A percentile compares a stretch with the other conserved stretches of the same genome.
phyloP scores from a whole-genome alignment of 2,797 vertebrate genomes.

The Chromis chromis region DNA sequence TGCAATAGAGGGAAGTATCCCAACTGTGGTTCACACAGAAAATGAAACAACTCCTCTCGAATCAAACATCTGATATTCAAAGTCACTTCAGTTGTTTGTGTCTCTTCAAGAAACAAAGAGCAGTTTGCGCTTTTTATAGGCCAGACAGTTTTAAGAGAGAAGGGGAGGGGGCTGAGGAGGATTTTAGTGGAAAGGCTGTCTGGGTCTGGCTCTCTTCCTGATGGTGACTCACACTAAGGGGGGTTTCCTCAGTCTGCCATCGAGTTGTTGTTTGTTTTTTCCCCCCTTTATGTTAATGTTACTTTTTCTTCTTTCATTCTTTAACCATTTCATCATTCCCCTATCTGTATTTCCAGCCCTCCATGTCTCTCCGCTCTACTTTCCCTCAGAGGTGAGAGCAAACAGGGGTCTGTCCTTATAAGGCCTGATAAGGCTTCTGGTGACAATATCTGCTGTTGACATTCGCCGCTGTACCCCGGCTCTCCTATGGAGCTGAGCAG shows the following conservation, averaged over 20 bases:
- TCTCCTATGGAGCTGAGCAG: slow-evolving; percentile 45
- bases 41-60: slow-evolving; percentile 10
- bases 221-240: slow-evolving; percentile 59
- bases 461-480: slow-evolving; percentile 35
- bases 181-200: slow-evolving; percentile 62
- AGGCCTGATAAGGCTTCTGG: slow-evolving; percentile 58
- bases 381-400: slow-evolving; percentile 32
- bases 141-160: slow-evolving; percentile 57
- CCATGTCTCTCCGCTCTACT: slow-evolving; percentile 12
- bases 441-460: slow-evolving; percentile 68
- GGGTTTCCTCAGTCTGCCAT: slow-evolving; percentile 50
- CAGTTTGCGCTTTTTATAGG: slow-evolving; percentile 50
- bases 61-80: background rate
- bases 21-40: slow-evolving; percentile 6
- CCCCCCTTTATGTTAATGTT: slow-evolving; percentile 23
- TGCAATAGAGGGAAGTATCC: slow-evolving; percentile 29
- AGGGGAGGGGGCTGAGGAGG: slow-evolving; percentile 16
- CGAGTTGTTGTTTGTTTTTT: slow-evolving; percentile 20
- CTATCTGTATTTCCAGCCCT: slow-evolving; percentile 12
- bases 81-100: slow-evolving; percentile 6
- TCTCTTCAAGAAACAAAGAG: slow-evolving; percentile 15
- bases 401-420: slow-evolving; percentile 70
- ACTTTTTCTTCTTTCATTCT: slow-evolving; percentile 52
- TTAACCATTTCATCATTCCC: slow-evolving; percentile 35
- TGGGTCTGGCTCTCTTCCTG: slow-evolving; percentile 77